Conservation (phyloP, 2,888 invertebrate genomes). For the Zeuzera pyrina region DNA sequence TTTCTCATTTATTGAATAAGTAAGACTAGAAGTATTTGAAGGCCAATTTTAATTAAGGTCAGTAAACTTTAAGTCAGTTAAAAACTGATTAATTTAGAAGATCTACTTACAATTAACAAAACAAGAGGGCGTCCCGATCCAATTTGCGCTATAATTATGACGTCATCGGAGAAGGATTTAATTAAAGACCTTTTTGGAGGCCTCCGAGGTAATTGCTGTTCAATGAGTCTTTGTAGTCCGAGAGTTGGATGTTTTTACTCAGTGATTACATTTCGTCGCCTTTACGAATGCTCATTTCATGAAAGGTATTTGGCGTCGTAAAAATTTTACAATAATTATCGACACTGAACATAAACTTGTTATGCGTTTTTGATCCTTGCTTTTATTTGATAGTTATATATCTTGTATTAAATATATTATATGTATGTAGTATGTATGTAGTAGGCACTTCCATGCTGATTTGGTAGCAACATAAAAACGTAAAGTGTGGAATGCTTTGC, state of each 20-base stretch:
- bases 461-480: no score
- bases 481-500: no score
- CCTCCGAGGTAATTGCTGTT: constrained; percentile 67
- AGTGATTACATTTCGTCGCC: constrained; percentile 40
- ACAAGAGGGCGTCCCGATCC: constrained; percentile 59
- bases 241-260: constrained; percentile 45
- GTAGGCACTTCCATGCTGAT: no score
- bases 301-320: constrained; percentile 1
- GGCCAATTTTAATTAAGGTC: no score
- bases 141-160: constrained; percentile 70
- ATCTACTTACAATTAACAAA: constrained; percentile 62
- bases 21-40: no score
- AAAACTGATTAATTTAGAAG: constrained; percentile 47
- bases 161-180: constrained; percentile 72
- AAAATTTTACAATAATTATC: no score
- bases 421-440: no score
- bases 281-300: constrained; percentile 33
- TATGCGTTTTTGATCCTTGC: no score
- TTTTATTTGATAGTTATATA: no score
- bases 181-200: constrained; percentile 68
- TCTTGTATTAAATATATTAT: no score
- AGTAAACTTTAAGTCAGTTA: constrained; percentile 15
- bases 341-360: no score
- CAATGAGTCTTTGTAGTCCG: constrained; percentile 69
- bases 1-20: no score